phyloP scores from a whole-genome alignment of 2,113 vertebrate species.

The Rhynchopsitta pachyrhyncha region DNA sequence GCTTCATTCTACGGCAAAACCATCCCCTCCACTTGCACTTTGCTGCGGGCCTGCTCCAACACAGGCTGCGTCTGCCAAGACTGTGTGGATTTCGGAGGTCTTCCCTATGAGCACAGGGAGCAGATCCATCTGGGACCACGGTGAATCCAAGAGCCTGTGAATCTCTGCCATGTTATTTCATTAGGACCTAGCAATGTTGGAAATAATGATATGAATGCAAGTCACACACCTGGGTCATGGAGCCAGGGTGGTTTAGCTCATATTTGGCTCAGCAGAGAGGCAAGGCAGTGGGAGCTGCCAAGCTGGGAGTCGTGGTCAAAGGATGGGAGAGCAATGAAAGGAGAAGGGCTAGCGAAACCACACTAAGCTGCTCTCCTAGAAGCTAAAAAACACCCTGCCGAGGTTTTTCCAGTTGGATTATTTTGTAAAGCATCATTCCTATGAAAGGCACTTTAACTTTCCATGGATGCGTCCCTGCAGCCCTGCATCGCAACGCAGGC shows the following conservation, averaged over 20 bases:
- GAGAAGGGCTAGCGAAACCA: not conserved
- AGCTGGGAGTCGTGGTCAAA: fast-evolving
- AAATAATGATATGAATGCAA: fast-evolving
- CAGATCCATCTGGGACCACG: fast-evolving
- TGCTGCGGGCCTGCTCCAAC: fast-evolving
- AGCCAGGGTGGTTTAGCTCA: not conserved
- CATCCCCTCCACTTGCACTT: not conserved
- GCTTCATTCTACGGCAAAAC: fast-evolving
- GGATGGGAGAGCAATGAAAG: not conserved
- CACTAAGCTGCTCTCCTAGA: not conserved
- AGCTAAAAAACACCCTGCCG: not conserved
- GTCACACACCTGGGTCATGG: fast-evolving
- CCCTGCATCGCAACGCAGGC: not conserved
- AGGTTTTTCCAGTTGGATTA: not conserved
- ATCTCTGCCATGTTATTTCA: fast-evolving
- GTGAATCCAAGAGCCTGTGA: not conserved
- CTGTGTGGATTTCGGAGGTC: fast-evolving
- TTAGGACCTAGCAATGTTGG: fast-evolving
- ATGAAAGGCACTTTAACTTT: not conserved
- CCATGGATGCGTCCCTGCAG: fast-evolving
- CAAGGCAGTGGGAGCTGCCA: fast-evolving
- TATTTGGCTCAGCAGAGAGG: not conserved
- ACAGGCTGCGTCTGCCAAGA: fast-evolving
- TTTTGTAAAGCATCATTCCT: not conserved
- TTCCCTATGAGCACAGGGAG: fast-evolving